These are phyloP conservation scores for Blastobasis lacticolella DNA, from an alignment of 2,888 invertebrate species.

Conservation along the genomic window DNA sequence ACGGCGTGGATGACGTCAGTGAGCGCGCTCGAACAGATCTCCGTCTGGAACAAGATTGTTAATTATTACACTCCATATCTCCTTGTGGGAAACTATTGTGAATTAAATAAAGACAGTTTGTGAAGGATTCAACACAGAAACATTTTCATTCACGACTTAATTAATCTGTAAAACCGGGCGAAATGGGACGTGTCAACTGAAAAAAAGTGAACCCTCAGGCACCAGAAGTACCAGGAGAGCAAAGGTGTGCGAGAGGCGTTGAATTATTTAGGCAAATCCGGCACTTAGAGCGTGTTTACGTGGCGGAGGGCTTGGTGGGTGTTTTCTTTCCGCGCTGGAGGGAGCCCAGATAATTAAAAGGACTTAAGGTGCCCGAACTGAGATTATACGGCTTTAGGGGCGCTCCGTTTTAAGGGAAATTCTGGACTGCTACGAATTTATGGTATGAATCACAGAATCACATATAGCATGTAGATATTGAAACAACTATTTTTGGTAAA, in stretches of 20 bases:
- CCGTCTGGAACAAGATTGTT: constrained; percentile 80
- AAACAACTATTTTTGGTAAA: neutral
- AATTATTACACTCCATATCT: neutral
- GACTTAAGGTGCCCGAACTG: constrained; percentile 13
- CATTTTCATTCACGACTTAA: too few relatives aligned
- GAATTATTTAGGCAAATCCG: constrained; percentile 17
- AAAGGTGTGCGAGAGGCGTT: neutral
- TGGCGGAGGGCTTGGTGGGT: constrained; percentile 2
- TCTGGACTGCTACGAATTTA: too few relatives aligned
- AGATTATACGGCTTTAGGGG: constrained; percentile 8
- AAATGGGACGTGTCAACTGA: too few relatives aligned
- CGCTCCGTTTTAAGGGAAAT: neutral
- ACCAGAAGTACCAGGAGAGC: too few relatives aligned
- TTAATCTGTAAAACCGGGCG: too few relatives aligned
- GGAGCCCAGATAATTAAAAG: constrained; percentile 16
- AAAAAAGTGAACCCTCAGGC: too few relatives aligned
- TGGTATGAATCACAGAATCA: too few relatives aligned
- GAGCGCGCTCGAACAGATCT: constrained; percentile 91
- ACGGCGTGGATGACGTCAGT: constrained; percentile 96
- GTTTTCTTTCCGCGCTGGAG: constrained; percentile 9
- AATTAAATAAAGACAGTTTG: too few relatives aligned
- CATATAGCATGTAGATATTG: too few relatives aligned
- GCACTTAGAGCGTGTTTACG: constrained; percentile 15
- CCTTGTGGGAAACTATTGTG: too few relatives aligned
- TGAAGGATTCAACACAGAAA: too few relatives aligned